A percentile compares a stretch with the other conserved stretches of the same genome.
These are phyloP conservation scores for Acrobasis repandana DNA, from an alignment of 2,888 invertebrate species.

Conservation along the genomic window DNA sequence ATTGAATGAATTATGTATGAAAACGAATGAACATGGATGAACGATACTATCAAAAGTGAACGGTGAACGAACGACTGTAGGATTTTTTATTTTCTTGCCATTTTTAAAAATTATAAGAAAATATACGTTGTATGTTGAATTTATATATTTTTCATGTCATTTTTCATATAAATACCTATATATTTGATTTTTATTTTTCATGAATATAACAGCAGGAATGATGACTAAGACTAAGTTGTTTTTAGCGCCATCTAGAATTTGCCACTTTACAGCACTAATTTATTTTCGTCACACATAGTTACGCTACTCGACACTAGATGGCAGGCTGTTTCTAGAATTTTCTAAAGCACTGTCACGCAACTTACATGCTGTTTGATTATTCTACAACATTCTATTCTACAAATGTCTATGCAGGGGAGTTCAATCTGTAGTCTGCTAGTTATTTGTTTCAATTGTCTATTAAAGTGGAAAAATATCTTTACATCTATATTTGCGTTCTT, in stretches of 20 bases:
- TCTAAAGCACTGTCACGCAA: constrained; percentile 30
- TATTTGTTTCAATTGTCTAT: no score
- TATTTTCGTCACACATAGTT: constrained; percentile 17
- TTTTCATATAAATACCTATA: no score
- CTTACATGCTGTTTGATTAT: background rate
- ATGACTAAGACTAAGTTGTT: background rate
- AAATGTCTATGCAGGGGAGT: constrained; percentile 27
- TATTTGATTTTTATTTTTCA: no score
- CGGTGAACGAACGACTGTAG: no score
- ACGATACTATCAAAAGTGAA: background rate
- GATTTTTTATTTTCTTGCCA: background rate
- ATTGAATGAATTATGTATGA: background rate
- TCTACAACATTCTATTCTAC: constrained; percentile 35
- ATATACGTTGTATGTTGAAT: background rate
- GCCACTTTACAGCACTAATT: background rate
- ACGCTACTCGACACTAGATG: constrained; percentile 50
- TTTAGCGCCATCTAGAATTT: constrained; percentile 3
- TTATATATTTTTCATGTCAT: no score
- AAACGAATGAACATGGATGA: background rate
- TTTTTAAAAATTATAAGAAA: background rate
- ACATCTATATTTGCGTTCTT: no score
- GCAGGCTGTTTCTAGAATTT: constrained; percentile 11
- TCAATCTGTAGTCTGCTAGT: constrained; percentile 28
- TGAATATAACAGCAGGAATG: background rate
- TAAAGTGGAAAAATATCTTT: no score